Evolutionary conservation across 2,113 vertebrate species (phyloP).

Genomic region (Alethe castanea): DNA sequence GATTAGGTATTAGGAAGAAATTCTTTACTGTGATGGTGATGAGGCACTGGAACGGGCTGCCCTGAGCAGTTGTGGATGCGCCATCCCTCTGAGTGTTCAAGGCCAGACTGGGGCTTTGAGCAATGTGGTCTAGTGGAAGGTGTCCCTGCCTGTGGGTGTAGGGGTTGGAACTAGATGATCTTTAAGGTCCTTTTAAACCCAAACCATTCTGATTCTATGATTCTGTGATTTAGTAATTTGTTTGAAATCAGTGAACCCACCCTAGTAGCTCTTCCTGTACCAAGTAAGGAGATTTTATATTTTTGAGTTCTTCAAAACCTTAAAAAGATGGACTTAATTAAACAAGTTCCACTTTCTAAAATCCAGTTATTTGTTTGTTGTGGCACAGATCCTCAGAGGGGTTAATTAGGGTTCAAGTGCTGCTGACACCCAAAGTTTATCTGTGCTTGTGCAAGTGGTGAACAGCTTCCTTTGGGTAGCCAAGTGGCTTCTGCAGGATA

Average conservation of each 20-base stretch:
- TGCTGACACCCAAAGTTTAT: background rate
- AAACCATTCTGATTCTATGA: background rate
- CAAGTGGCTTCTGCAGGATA: background rate
- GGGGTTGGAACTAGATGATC: background rate
- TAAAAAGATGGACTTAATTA: background rate
- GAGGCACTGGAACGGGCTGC: background rate
- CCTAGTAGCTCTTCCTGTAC: background rate
- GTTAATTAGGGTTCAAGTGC: background rate
- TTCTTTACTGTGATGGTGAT: background rate
- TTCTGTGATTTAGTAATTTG: background rate
- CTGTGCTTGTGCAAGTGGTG: background rate
- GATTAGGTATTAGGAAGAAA: background rate
- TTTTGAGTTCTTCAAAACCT: background rate
- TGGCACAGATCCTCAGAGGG: background rate
- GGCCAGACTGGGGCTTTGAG: background rate
- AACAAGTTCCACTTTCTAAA: background rate
- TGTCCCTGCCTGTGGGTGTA: background rate
- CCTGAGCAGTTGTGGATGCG: fast-evolving
- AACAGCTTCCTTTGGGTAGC: background rate
- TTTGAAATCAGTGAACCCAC: background rate
- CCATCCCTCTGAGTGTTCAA: background rate
- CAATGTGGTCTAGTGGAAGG: fast-evolving
- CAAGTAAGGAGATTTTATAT: background rate
- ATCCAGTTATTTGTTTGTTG: background rate
- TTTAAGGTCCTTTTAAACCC: background rate